Conservation (phyloP, 2,797 vertebrate species). For the Pteronotus mesoamericanus region DNA sequence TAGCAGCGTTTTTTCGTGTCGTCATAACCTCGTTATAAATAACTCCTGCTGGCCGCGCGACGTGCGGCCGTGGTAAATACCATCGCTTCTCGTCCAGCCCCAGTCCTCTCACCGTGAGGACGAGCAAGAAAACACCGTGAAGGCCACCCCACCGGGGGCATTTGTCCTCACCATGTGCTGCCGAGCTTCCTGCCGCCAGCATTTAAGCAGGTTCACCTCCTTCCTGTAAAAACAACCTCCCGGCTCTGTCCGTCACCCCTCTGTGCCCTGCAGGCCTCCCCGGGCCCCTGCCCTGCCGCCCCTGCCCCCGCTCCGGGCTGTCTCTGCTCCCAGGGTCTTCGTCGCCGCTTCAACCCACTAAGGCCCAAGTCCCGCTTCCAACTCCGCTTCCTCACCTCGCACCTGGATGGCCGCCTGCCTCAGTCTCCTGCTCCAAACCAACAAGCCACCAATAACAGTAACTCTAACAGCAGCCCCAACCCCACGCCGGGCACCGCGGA, state of each 20-base stretch:
- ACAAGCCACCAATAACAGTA: neutral
- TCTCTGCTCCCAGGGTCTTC: neutral
- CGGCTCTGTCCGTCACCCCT: no score
- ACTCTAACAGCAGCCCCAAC: no score
- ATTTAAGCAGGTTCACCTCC: neutral
- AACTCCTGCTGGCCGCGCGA: neutral
- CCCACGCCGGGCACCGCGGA: accelerated
- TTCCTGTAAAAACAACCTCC: neutral
- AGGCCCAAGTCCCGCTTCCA: neutral
- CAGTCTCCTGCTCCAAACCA: neutral
- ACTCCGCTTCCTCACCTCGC: neutral
- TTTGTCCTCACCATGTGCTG: neutral
- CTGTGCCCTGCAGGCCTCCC: neutral
- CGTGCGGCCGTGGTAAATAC: no score
- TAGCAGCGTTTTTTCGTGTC: neutral
- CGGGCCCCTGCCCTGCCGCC: neutral
- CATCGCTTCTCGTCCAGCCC: neutral
- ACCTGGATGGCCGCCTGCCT: neutral
- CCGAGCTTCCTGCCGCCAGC: neutral
- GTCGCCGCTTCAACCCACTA: neutral
- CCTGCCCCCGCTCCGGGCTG: accelerated
- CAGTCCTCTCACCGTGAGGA: neutral
- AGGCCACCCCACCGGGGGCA: neutral
- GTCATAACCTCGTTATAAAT: neutral
- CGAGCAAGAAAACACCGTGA: neutral